Conservation (phyloP, 23 tunicate genomes). For the Trididemnum clinides region DNA sequence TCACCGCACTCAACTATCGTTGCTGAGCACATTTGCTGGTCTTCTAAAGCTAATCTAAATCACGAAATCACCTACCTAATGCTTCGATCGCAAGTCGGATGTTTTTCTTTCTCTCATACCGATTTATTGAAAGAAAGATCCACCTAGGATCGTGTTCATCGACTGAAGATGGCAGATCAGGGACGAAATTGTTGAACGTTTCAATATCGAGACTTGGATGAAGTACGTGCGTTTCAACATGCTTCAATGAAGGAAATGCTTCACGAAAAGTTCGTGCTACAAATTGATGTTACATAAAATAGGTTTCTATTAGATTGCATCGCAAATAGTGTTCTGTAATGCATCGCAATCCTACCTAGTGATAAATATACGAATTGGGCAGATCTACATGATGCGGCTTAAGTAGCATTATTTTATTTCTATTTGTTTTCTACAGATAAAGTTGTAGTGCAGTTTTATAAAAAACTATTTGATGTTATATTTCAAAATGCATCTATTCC, state of each 20-base stretch:
- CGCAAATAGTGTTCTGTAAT: too few relatives aligned
- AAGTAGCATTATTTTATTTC: too few relatives aligned
- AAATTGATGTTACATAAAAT: not conserved
- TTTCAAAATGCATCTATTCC: too few relatives aligned
- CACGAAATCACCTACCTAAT: constrained; percentile 39
- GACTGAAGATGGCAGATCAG: not conserved
- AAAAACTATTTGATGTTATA: too few relatives aligned
- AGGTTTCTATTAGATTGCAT: not conserved
- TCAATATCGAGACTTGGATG: constrained; percentile 82
- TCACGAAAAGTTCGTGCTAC: constrained; percentile 56
- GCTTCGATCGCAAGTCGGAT: constrained; percentile 78
- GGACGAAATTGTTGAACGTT: constrained; percentile 48
- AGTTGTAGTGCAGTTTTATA: too few relatives aligned
- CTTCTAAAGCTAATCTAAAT: not conserved
- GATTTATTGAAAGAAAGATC: constrained; percentile 82
- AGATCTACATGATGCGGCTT: too few relatives aligned
- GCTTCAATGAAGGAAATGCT: constrained; percentile 60
- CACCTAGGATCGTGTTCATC: constrained; percentile 19
- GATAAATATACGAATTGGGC: too few relatives aligned
- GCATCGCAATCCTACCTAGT: too few relatives aligned
- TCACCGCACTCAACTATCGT: too few relatives aligned
- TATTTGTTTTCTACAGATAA: too few relatives aligned
- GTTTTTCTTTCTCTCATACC: constrained; percentile 94
- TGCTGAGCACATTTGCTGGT: too few relatives aligned
- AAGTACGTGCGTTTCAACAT: constrained; percentile 61